These are phyloP conservation scores for Clanis bilineata DNA, from an alignment of 2,888 invertebrate species.

Conservation along the genomic window DNA sequence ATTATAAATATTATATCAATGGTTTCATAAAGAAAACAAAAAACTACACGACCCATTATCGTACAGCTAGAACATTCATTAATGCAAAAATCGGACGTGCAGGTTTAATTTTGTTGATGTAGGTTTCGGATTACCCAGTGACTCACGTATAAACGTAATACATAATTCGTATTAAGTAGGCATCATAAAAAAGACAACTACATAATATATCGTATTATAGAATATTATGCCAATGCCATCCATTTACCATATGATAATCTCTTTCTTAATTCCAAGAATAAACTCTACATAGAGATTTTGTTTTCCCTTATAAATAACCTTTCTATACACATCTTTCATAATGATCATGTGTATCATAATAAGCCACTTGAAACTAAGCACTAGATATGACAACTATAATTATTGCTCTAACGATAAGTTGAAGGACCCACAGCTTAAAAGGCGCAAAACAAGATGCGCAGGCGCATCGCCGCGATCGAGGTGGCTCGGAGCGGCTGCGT, in stretches of 20 bases:
- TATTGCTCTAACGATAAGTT: conserved; percentile 32
- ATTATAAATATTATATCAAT: too few species aligned
- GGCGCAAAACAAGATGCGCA: conserved; percentile 51
- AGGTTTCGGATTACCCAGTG: not conserved
- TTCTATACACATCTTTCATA: not conserved
- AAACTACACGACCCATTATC: too few species aligned
- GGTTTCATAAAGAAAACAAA: too few species aligned
- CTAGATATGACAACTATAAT: conserved; percentile 19
- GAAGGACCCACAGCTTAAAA: conserved; percentile 58
- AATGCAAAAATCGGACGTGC: not conserved
- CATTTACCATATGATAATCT: not conserved
- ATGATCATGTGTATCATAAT: not conserved
- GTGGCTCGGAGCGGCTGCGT: conserved; percentile 37
- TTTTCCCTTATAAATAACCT: too few species aligned
- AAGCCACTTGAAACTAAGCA: conserved; percentile 9
- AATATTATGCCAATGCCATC: too few species aligned
- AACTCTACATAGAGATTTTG: not conserved
- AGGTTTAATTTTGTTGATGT: not conserved
- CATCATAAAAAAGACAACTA: too few species aligned
- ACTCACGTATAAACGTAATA: not conserved
- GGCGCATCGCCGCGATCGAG: conserved; percentile 54
- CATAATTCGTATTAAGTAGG: too few species aligned
- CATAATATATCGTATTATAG: too few species aligned
- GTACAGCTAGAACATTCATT: not conserved
- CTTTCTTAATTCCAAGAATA: too few species aligned